A percentile compares a stretch with the other conserved stretches of the same genome.
Conservation (phyloP, 1,140 invertebrate species). For the Periplaneta americana region DNA sequence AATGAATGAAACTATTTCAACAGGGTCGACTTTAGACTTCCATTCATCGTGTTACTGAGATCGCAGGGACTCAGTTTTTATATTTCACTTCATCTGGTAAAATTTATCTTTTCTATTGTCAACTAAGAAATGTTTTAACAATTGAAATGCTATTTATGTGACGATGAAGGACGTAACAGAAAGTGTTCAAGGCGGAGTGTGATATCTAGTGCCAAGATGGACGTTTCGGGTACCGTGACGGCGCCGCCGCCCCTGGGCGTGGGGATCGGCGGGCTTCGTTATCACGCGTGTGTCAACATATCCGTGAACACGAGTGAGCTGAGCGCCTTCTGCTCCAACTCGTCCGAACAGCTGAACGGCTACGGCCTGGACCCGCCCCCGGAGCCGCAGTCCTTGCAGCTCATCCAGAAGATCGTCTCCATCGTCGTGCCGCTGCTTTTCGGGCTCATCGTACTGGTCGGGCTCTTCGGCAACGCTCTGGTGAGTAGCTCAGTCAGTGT, state of each 20-base stretch:
- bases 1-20: too few relatives aligned
- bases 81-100: too few relatives aligned
- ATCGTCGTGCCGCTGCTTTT: conserved; percentile 82
- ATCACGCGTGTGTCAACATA: background rate
- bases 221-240: background rate
- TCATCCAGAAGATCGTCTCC: conserved; percentile 42
- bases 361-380: background rate
- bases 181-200: too few relatives aligned
- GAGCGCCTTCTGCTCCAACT: conserved; percentile 4
- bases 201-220: too few relatives aligned
- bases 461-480: conserved; percentile 81
- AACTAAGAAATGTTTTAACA: too few relatives aligned
- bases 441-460: conserved; percentile 79
- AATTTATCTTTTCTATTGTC: too few relatives aligned
- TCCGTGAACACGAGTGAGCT: background rate
- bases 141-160: too few relatives aligned
- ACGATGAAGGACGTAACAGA: too few relatives aligned
- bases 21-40: too few relatives aligned
- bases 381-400: background rate
- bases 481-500: background rate
- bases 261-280: background rate
- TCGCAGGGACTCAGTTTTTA: too few relatives aligned
- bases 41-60: too few relatives aligned
- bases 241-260: background rate
- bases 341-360: background rate